Evolutionary conservation across 2,113 vertebrate genomes (phyloP).

Genomic region (Serinus canaria): DNA sequence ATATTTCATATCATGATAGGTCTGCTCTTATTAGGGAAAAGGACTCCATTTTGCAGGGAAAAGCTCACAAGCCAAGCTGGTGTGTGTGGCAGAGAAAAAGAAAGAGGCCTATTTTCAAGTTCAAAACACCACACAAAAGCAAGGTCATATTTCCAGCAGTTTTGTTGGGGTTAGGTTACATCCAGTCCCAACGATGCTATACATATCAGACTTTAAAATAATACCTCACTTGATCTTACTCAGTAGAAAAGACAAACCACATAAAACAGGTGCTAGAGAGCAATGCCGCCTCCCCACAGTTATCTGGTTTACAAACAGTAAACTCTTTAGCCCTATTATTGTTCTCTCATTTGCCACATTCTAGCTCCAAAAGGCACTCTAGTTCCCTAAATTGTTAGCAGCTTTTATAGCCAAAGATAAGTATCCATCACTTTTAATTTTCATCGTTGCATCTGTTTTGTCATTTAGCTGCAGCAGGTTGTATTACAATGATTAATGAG

Average conservation of each 20-base stretch:
- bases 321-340: conserved; percentile 68
- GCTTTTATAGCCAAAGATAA: conserved; percentile 79
- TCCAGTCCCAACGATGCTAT: not conserved
- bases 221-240: conserved; percentile 46
- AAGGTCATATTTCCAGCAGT: conserved; percentile 38
- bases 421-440: conserved; percentile 82
- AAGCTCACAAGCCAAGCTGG: not conserved
- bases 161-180: conserved; percentile 41
- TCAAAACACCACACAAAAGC: conserved; percentile 27
- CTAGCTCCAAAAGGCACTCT: conserved; percentile 76
- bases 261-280: conserved; percentile 34
- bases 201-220: conserved; percentile 35
- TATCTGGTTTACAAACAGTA: conserved; percentile 67
- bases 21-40: not conserved
- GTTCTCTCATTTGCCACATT: conserved; percentile 68
- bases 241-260: conserved; percentile 39
- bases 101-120: conserved; percentile 24
- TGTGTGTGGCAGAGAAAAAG: not conserved
- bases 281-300: conserved; percentile 51
- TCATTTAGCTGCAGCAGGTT: conserved; percentile 78
- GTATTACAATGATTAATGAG: conserved; percentile 76
- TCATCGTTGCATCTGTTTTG: conserved; percentile 81
- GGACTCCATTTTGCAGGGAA: not conserved
- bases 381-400: conserved; percentile 72
- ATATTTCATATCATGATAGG: not conserved